Evolutionary conservation across 2,113 vertebrate genomes (phyloP), one percentile per base, ranked within the genome.

Genomic region (Alosa alosa): DNA sequence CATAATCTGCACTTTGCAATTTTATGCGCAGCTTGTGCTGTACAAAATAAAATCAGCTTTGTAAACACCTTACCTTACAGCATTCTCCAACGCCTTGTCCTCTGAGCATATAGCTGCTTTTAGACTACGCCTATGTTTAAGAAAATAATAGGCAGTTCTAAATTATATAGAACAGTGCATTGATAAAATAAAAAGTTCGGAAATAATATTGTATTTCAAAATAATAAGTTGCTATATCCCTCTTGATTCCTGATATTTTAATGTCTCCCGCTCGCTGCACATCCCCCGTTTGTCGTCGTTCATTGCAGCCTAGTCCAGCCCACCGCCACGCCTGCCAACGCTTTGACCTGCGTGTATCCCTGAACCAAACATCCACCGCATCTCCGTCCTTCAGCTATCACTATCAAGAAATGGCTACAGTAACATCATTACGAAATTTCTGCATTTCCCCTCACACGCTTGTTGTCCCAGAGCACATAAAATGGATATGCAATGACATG

Each of bases 241-340:
- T 86, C 45, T 81, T 84, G 81, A 45, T 64, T 81, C 52, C 50
- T 84, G 81, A 31, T 81, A 41, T 31, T 84, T 57, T 31, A 45
- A 52, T 22, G 84, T 52, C 82, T 57, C 31, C 39, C 49, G 39
- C 31, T 57, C 44, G 15, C n/a, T 78, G 82, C 49, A 49, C 85
- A 86, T 89, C 85, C 86, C 86, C 89, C 86, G 88, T 86, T 84
- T 84, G 86, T 88, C 86, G 91, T 55, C 82, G 87, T 82, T 88
- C 89, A 22, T 84, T 44, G 90, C 88, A 84, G 89, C 81, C 86
- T 89, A 91, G 93, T 90, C 92, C 94, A 92, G 90, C 94, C 94
- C 94, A 93, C 92, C 90, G 93, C 94, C 94, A 95, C 94, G 93
- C 94, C 94, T 94, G 93, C 88, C 86, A 89, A 85, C 89, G 41